These are phyloP conservation scores for Chydorus sphaericus DNA, from an alignment of 2,888 invertebrate species.

Conservation along the genomic window DNA sequence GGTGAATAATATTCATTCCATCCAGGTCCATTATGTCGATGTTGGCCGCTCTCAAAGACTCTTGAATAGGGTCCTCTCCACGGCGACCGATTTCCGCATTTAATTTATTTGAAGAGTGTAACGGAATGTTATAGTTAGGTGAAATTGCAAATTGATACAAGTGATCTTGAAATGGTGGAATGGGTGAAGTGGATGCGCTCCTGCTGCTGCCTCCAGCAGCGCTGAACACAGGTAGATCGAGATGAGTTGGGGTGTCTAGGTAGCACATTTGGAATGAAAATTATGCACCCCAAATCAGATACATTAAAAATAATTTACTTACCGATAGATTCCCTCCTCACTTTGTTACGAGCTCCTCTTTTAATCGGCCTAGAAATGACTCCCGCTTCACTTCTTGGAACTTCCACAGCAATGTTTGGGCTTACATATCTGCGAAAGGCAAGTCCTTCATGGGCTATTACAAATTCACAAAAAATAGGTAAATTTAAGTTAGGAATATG, in stretches of 20 bases:
- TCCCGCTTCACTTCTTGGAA: neutral
- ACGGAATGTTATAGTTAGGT: slow-evolving; percentile 4
- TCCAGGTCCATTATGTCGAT: slow-evolving; percentile 28
- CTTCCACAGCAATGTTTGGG: neutral
- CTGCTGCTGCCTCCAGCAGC: neutral
- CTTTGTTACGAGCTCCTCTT: neutral
- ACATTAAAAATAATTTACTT: neutral
- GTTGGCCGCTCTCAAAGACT: slow-evolving; percentile 18
- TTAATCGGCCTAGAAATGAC: neutral
- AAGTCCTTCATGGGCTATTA: neutral
- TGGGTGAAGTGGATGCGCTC: neutral
- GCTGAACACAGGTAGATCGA: too few relatives aligned
- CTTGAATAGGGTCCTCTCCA: neutral
- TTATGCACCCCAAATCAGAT: too few relatives aligned
- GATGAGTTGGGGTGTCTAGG: neutral
- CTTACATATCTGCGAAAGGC: neutral
- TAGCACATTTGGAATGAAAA: neutral
- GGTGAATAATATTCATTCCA: slow-evolving; percentile 20
- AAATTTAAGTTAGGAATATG: too few relatives aligned
- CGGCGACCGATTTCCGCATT: too few relatives aligned
- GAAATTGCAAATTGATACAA: slow-evolving; percentile 1
- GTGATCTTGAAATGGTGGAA: neutral
- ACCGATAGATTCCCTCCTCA: neutral
- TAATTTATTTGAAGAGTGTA: neutral
- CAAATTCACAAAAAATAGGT: too few relatives aligned